A percentile compares a stretch with the other conserved stretches of the same genome.
phyloP scores from a whole-genome alignment of 2,888 invertebrate genomes.

The Pemphredon lugubris region DNA sequence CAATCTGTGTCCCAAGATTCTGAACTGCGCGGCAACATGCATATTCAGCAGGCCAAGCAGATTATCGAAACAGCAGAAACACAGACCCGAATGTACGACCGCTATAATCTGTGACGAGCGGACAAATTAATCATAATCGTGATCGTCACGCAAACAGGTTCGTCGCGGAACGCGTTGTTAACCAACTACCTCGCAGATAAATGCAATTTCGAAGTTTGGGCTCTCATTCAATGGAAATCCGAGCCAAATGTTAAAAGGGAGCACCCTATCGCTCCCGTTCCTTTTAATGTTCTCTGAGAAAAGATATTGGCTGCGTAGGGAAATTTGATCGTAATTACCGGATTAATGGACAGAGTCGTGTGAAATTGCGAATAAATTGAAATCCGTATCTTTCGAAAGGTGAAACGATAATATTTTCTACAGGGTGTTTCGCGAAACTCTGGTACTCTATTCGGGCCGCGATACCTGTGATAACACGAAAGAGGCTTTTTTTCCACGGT shows the following conservation, averaged over 20 bases:
- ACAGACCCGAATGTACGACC: slow-evolving; percentile 42
- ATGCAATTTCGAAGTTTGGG: slow-evolving; percentile 64
- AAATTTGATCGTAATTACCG: not conserved
- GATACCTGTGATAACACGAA: no score
- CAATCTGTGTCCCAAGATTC: slow-evolving; percentile 57
- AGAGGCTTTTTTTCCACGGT: no score
- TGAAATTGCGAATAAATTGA: not conserved
- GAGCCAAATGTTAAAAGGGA: slow-evolving; percentile 58
- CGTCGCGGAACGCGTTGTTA: no score
- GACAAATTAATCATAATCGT: not conserved
- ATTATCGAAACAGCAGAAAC: slow-evolving; percentile 64
- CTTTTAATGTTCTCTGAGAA: slow-evolving; percentile 57
- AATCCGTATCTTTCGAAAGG: not conserved
- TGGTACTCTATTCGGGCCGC: no score
- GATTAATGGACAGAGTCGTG: not conserved
- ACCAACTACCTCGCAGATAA: slow-evolving; percentile 61
- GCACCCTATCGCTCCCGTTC: slow-evolving; percentile 53
- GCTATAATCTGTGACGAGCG: slow-evolving; percentile 33
- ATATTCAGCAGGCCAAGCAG: slow-evolving; percentile 56
- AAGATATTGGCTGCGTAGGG: not conserved
- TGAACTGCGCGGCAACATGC: slow-evolving; percentile 61
- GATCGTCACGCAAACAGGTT: not conserved
- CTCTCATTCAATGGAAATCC: slow-evolving; percentile 44
- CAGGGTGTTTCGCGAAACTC: no score
- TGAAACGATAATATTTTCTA: no score